Base-by-base conservation (phyloP, 2,113 vertebrate species). In the Psittacus erithacus region DNA sequence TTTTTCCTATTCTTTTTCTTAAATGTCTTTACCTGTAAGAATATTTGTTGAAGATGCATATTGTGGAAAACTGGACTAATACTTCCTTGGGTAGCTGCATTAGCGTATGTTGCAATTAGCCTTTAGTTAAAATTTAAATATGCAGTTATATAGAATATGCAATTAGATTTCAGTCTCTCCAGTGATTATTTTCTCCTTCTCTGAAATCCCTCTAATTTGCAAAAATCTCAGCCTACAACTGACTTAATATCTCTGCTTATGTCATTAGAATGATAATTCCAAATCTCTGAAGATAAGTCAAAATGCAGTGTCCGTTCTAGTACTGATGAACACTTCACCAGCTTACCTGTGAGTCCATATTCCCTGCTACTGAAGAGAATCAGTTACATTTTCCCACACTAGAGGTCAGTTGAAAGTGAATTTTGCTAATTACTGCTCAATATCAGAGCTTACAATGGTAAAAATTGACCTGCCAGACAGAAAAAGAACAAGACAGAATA, bases 251-350 rank as follows among this genome's bases (percentile, higher is more conserved):
- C 33, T 93, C 65, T 95, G 44, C 55, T 94, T 35, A 31, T 82
- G 85, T 95, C 69, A 86, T 74, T 92, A 86, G 71, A 95, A 81
- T 91, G 86, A 88, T 96, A 86, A 86, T 96, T 93, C 62, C 49
- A 95, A 91, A 91, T 91, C 62, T 95, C 78, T 87, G 60, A 57
- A 93, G 77, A 33, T 46, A 71, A 89, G n/a, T 94, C 64, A 92
- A 79, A 89, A 85, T 55, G 43, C 44, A 79, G 19, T 63, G 83
- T 78, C 90, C 43, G 1, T 91, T 93, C 75, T 41, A 73, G 60
- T 67, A 53, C 68, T 70, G 49, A 68, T 10, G 3, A 76, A 70
- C 19, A 47, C 25, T 81, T 87, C 63, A 73, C 47, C 31, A 90
- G 46, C n/a, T 82, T 85, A 43, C 82, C 71, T 80, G 17, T 49